Evolutionary conservation across 2,113 vertebrate species (phyloP), one percentile per base, ranked within the genome.

Genomic region (Callionymus lyra): DNA sequence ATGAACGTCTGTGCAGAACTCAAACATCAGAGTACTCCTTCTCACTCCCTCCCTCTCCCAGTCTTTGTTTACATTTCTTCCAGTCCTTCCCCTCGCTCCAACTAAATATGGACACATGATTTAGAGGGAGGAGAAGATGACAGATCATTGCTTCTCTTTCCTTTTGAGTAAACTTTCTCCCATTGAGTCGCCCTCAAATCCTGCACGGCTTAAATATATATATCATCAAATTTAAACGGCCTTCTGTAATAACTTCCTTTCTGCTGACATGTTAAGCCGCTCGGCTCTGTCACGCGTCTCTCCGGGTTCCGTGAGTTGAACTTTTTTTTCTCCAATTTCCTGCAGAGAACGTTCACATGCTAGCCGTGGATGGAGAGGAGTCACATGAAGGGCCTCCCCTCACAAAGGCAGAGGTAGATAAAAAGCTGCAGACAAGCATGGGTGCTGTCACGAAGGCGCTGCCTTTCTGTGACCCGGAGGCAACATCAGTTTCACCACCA

Each of bases 71-170:
- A 85, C 84, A 83, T 83, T 84, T 72, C 63, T 65, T 54, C 53
- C 62, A 56, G 69, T 72, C 72, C 81, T 75, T 82, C 80, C 83
- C 83, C 76, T 82, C 70, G 68, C 56, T 68, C 65, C 60, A 72
- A 66, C 84, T 86, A 84, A 84, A 86, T 84, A 84, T 84, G 84
- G 83, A 74, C 33, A 70, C 68, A 64, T 76, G 76, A 83, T 82
- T 84, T 82, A 82, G 74, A 65, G 63, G 50, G 61, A 64, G 47
- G 57, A 61, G 57, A 56, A 54, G 56, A 53, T 64, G 70, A 74
- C 54, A 52, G 70, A 76, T 71, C 53, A 37, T 52, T 27, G 21
- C 56, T 51, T 68, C 62, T 56, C 51, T 68, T 65, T 49, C 54
- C 56, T 41, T 39, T 55, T 54, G 53, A 38, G 45, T 48, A 34